These are phyloP conservation scores for Pedionomus torquatus DNA, from an alignment of 2,113 vertebrate genomes.

Conservation along the genomic window DNA sequence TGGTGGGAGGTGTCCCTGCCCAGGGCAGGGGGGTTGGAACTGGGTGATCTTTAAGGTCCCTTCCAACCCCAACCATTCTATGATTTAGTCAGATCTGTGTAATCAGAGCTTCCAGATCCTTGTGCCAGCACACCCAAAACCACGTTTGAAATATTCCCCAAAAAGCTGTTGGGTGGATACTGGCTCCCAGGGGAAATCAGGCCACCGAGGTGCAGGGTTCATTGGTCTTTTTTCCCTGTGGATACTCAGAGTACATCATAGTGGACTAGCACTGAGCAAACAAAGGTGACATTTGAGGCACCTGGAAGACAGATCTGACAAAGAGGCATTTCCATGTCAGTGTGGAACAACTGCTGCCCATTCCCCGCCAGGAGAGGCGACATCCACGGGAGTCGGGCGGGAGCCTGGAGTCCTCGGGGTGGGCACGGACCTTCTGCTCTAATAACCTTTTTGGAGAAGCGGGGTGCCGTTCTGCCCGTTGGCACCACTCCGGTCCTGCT, in stretches of 20 bases:
- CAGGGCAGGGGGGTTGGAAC: not conserved
- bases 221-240: accelerated
- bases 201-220: not conserved
- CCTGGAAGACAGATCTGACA: constrained; percentile 1
- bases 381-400: not conserved
- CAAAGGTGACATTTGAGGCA: constrained; percentile 34
- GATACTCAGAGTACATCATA: constrained; percentile 20
- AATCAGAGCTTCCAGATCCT: not conserved
- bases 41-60: not conserved
- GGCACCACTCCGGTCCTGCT: accelerated
- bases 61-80: not conserved
- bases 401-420: not conserved
- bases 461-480: not conserved
- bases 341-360: not conserved
- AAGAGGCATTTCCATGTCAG: not conserved
- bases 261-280: not conserved
- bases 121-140: not conserved
- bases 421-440: not conserved
- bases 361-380: not conserved
- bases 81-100: not conserved
- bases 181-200: not conserved
- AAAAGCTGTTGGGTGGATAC: not conserved
- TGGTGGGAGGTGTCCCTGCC: not conserved
- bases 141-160: not conserved
- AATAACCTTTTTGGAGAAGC: not conserved